phyloP scores from a whole-genome alignment of 2,888 invertebrate genomes.

The Agonopterix subpropinquella region DNA sequence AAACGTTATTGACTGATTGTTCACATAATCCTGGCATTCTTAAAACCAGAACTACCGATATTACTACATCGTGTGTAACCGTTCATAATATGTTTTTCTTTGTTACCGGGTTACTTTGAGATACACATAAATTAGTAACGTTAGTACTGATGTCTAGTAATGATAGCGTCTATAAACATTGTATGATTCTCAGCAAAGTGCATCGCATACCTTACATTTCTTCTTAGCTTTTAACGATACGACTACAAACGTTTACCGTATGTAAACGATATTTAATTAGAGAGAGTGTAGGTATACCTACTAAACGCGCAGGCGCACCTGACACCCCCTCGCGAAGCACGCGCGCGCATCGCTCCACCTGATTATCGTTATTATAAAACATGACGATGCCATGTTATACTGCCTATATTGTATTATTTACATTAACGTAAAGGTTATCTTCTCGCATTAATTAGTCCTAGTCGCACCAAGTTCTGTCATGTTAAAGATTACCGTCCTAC shows the following conservation, averaged over 20 bases:
- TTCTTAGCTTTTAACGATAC: too few species aligned
- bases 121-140: too few species aligned
- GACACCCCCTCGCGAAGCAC: slow-evolving; percentile 27
- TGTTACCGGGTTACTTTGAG: background rate
- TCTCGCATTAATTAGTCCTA: background rate
- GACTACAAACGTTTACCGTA: background rate
- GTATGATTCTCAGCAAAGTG: too few species aligned
- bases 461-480: too few species aligned
- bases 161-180: too few species aligned
- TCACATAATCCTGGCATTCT: slow-evolving; percentile 14
- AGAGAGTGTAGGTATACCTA: slow-evolving; percentile 6
- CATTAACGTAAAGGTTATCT: background rate
- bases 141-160: too few species aligned
- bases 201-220: too few species aligned
- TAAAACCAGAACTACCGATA: slow-evolving; percentile 1
- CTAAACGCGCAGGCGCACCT: slow-evolving; percentile 18
- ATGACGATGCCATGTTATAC: background rate
- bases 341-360: slow-evolving; percentile 27
- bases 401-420: background rate
- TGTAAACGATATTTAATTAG: slow-evolving; percentile 15
- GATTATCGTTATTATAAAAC: slow-evolving; percentile 21
- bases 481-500: too few species aligned
- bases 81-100: slow-evolving; percentile 2
- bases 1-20: slow-evolving; percentile 35
- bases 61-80: slow-evolving; percentile 4